Evolutionary conservation across 2,888 invertebrate genomes (phyloP).

Genomic region (Mesoligia furuncula): DNA sequence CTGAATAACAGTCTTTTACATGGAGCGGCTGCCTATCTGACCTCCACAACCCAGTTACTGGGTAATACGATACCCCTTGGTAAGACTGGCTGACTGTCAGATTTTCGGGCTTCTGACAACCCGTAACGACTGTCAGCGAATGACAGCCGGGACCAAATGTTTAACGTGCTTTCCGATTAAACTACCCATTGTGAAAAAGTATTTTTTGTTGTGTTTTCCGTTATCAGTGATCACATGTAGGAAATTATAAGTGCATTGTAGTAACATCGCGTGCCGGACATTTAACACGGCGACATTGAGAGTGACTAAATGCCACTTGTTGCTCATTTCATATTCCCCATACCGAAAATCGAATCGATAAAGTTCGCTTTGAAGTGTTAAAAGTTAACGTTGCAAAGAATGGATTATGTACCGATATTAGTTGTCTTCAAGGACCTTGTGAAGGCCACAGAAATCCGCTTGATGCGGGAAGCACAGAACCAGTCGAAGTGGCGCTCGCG

Average conservation of each 20-base stretch:
- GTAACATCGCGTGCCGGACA: neutral
- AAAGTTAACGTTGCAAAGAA: neutral
- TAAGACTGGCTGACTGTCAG: no score
- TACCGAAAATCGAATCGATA: constrained; percentile 34
- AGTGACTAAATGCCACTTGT: constrained; percentile 3
- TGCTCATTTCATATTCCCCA: constrained; percentile 1
- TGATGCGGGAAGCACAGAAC: neutral
- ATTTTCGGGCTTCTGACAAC: no score
- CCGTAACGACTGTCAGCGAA: no score
- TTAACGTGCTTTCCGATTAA: no score
- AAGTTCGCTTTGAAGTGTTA: constrained; percentile 18
- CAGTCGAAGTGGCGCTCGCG: neutral
- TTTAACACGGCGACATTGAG: constrained; percentile 1
- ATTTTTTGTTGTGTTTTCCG: neutral
- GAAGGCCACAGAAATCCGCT: neutral
- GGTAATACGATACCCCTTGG: no score
- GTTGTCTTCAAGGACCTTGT: constrained; percentile 1
- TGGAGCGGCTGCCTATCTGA: no score
- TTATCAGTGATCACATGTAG: neutral
- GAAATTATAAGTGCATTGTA: neutral
- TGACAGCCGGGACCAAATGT: no score
- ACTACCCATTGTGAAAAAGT: neutral
- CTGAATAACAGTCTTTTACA: no score
- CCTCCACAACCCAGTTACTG: no score
- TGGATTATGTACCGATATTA: neutral